These are phyloP conservation scores for Amphimallon solstitiale DNA, from an alignment of 2,888 invertebrate species.

Conservation along the genomic window DNA sequence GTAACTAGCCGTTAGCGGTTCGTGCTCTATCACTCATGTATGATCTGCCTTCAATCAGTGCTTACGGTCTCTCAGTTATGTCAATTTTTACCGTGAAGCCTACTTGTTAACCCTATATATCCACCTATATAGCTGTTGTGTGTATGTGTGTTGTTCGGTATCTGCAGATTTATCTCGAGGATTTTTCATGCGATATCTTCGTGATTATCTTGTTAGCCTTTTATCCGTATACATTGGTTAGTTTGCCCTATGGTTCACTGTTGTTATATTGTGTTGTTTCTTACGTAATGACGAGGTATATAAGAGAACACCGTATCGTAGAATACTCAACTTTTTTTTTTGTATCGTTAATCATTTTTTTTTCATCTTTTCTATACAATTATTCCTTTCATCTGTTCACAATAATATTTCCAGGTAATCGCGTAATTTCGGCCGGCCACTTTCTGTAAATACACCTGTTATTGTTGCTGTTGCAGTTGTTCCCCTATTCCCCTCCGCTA, in stretches of 20 bases:
- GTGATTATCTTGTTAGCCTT: conserved; percentile 42
- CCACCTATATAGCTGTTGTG: conserved; percentile 18
- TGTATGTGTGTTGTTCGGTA: too few relatives aligned
- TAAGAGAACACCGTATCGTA: too few relatives aligned
- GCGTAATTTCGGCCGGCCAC: conserved; percentile 7
- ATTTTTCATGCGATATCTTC: conserved; percentile 42
- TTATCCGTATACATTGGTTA: conserved; percentile 20
- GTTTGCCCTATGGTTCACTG: conserved; percentile 17
- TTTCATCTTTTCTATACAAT: conserved; percentile 2
- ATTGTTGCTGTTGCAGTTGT: too few relatives aligned
- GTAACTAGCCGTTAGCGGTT: conserved; percentile 52
- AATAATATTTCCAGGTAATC: conserved; percentile 29
- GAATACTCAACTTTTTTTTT: conserved; percentile 7
- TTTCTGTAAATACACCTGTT: too few relatives aligned
- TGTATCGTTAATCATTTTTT: too few relatives aligned
- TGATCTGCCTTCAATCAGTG: conserved; percentile 53
- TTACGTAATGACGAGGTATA: conserved; percentile 25
- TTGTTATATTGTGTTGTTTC: conserved; percentile 18
- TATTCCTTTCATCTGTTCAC: conserved; percentile 6
- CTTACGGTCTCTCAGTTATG: conserved; percentile 38
- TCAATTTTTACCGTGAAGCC: conserved; percentile 35
- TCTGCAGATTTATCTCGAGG: conserved; percentile 39
- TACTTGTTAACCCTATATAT: conserved; percentile 35
- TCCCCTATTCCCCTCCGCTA: too few relatives aligned
- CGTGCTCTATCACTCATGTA: conserved; percentile 56